These are phyloP conservation scores for Daphoenositta chrysoptera DNA, from an alignment of 2,113 vertebrate genomes.

Conservation along the genomic window DNA sequence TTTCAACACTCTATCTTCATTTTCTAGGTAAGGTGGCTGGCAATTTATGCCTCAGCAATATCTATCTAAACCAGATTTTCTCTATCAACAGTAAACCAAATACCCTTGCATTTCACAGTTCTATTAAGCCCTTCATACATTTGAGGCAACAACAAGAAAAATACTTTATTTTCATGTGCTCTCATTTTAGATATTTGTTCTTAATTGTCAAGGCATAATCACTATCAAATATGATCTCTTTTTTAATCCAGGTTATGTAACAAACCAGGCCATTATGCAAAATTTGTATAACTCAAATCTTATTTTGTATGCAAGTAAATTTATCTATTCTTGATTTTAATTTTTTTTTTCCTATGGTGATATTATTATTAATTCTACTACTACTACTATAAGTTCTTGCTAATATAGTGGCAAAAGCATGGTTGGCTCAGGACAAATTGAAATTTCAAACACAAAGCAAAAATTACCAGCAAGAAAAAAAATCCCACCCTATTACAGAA, in stretches of 20 bases:
- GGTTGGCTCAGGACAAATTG: not conserved
- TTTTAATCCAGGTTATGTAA: not conserved
- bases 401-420: not conserved
- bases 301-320: not conserved
- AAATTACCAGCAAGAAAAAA: not conserved
- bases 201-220: not conserved
- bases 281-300: not conserved
- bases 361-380: not conserved
- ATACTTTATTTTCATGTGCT: not conserved
- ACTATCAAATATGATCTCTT: not conserved
- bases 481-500: not conserved
- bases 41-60: not conserved
- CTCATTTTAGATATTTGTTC: not conserved
- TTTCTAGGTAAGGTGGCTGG: not conserved
- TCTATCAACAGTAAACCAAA: not conserved
- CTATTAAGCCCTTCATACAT: not conserved
- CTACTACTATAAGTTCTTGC: not conserved
- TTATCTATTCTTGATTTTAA: not conserved
- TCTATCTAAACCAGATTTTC: not conserved
- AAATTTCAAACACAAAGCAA: not conserved
- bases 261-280: not conserved
- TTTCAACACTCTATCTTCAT: not conserved
- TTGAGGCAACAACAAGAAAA: not conserved
- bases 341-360: not conserved
- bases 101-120: not conserved